Conservation (phyloP, 2,888 invertebrate genomes). For the Polymixis flavicincta region DNA sequence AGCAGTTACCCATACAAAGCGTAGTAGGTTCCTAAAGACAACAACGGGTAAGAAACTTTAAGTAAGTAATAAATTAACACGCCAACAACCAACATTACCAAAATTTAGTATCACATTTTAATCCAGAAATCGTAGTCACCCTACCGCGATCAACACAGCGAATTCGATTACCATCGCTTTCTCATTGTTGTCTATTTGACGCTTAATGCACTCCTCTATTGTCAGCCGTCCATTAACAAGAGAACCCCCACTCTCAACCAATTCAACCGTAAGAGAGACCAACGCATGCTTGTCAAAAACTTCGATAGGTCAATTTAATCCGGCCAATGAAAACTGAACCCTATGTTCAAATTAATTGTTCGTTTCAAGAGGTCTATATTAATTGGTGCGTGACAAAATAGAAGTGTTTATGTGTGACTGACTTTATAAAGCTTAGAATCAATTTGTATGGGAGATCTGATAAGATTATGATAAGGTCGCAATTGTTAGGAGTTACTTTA, state of each 20-base stretch:
- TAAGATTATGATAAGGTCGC: conserved; percentile 70
- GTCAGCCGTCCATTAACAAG: conserved; percentile 65
- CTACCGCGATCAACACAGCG: conserved; percentile 75
- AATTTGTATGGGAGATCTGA: conserved; percentile 66
- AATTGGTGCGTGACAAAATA: conserved; percentile 68
- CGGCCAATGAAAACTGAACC: conserved; percentile 66
- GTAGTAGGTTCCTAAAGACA: not conserved
- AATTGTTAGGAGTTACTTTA: conserved; percentile 72
- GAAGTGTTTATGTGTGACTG: conserved; percentile 80
- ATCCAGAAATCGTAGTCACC: conserved; percentile 65
- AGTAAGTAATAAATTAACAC: no score
- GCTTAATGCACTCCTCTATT: conserved; percentile 77
- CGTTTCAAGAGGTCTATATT: conserved; percentile 63
- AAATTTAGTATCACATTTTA: not conserved
- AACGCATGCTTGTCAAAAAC: conserved; percentile 54
- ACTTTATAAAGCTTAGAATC: conserved; percentile 74
- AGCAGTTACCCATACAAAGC: not conserved
- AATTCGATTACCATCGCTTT: conserved; percentile 84
- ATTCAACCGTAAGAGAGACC: conserved; percentile 60
- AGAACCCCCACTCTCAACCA: conserved; percentile 64
- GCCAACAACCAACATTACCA: not conserved
- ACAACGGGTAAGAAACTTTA: not conserved
- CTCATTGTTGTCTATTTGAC: conserved; percentile 81
- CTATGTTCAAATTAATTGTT: conserved; percentile 53
- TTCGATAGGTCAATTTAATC: conserved; percentile 58